These are phyloP conservation scores for Tiliqua scincoides DNA, from an alignment of 2,113 vertebrate genomes.

Conservation along the genomic window DNA sequence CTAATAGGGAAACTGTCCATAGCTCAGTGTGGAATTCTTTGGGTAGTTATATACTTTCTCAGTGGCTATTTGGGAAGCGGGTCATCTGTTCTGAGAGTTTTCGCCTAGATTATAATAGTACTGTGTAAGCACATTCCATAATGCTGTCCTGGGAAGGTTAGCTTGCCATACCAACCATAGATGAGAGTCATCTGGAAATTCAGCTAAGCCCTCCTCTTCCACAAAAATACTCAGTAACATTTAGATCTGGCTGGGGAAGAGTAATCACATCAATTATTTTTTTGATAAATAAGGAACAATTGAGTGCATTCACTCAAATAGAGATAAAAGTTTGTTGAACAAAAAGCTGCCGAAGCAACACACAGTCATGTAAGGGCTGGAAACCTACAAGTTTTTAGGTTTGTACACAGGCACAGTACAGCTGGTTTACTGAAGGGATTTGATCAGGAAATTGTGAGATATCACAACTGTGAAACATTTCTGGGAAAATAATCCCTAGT, in stretches of 20 bases:
- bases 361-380: too few relatives aligned
- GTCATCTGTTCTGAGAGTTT: neutral
- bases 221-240: neutral
- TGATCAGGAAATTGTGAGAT: too few relatives aligned
- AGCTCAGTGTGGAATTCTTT: neutral
- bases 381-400: too few relatives aligned
- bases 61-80: neutral
- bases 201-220: neutral
- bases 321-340: too few relatives aligned
- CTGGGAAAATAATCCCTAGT: too few relatives aligned
- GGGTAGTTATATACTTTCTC: neutral
- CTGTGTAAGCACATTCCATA: neutral
- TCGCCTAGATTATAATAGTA: neutral
- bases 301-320: too few relatives aligned
- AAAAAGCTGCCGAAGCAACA: too few relatives aligned
- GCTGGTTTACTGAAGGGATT: too few relatives aligned
- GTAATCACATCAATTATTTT: too few relatives aligned
- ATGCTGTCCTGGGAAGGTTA: neutral
- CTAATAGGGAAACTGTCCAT: neutral
- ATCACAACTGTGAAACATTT: too few relatives aligned
- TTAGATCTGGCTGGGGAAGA: neutral
- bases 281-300: too few relatives aligned
- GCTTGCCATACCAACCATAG: neutral
- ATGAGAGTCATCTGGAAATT: neutral
- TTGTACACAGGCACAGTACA: too few relatives aligned